Percentiles rank a stretch among this genome's conserved stretches.
phyloP scores from a whole-genome alignment of 1,140 invertebrate species.

The Drosophila kepulauana region DNA sequence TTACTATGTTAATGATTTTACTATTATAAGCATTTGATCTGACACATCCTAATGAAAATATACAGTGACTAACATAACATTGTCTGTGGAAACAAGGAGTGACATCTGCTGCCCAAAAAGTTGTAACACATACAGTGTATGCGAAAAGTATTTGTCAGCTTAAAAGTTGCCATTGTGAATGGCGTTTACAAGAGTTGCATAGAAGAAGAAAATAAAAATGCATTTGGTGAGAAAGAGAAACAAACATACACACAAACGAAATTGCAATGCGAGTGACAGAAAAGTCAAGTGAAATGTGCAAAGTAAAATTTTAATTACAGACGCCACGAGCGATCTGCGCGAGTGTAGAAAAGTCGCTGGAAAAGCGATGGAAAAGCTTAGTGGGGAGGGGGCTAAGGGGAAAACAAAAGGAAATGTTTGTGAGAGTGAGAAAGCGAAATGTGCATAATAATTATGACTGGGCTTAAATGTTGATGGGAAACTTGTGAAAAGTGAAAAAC shows the following conservation, averaged over 20 bases:
- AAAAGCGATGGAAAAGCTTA: neutral
- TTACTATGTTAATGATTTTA: too few species aligned
- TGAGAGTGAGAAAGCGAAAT: slow-evolving; percentile 58
- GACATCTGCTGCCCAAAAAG: neutral
- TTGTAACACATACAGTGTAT: neutral
- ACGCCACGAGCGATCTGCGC: slow-evolving; percentile 20
- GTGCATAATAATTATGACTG: slow-evolving; percentile 68
- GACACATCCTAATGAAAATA: neutral
- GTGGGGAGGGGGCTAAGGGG: neutral
- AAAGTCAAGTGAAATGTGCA: slow-evolving; percentile 50
- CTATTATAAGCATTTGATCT: too few species aligned
- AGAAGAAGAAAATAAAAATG: slow-evolving; percentile 17
- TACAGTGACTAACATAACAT: neutral
- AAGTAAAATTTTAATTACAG: slow-evolving; percentile 72
- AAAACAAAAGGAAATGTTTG: slow-evolving; percentile 39
- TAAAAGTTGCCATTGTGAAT: slow-evolving; percentile 10
- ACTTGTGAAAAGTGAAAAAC: slow-evolving; percentile 60
- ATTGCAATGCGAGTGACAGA: slow-evolving; percentile 26
- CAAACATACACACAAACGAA: too few species aligned
- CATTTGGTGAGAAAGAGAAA: slow-evolving; percentile 16
- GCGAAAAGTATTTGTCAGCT: neutral
- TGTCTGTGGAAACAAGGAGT: neutral
- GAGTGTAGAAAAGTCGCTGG: slow-evolving; percentile 4
- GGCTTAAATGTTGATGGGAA: slow-evolving; percentile 72
- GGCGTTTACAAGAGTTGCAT: neutral